Evolutionary conservation across 2,113 vertebrate genomes (phyloP).

Genomic region (Nannobrachium achirus): DNA sequence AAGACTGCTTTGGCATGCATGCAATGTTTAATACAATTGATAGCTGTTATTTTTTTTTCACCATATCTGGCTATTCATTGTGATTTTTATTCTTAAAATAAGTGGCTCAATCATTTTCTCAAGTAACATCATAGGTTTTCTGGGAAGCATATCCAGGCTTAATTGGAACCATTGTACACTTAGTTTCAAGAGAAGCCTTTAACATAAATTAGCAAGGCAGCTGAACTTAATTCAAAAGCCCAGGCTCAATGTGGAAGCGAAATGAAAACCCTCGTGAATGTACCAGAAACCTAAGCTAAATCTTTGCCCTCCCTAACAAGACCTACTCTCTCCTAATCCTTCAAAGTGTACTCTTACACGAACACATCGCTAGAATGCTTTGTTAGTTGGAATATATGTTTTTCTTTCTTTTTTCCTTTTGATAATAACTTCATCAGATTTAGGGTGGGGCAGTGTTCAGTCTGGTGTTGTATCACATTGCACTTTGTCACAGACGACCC

Average conservation of each 20-base stretch:
- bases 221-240: slow-evolving; percentile 3
- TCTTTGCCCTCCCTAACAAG: too few species aligned
- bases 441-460: slow-evolving; percentile 29
- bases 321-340: slow-evolving; percentile 32
- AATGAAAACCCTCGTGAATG: slow-evolving; percentile 43
- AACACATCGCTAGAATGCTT: slow-evolving; percentile 30
- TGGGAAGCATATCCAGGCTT: not conserved
- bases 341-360: slow-evolving; percentile 24
- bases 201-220: not conserved
- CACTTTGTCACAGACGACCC: slow-evolving; percentile 28
- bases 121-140: slow-evolving; percentile 7
- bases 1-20: too few species aligned
- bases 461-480: slow-evolving; percentile 44
- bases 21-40: too few species aligned
- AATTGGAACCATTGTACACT: slow-evolving; percentile 2
- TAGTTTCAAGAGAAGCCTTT: not conserved
- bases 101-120: not conserved
- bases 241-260: slow-evolving; percentile 24
- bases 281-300: slow-evolving; percentile 61
- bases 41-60: too few species aligned
- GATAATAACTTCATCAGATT: slow-evolving; percentile 44
- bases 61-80: too few species aligned
- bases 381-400: slow-evolving; percentile 24
- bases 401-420: slow-evolving; percentile 28
- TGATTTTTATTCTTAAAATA: not conserved